Evolutionary conservation across 2,797 vertebrate genomes (phyloP), one percentile per base, ranked within the genome.

Genomic region (Pangasius mekongensis): DNA sequence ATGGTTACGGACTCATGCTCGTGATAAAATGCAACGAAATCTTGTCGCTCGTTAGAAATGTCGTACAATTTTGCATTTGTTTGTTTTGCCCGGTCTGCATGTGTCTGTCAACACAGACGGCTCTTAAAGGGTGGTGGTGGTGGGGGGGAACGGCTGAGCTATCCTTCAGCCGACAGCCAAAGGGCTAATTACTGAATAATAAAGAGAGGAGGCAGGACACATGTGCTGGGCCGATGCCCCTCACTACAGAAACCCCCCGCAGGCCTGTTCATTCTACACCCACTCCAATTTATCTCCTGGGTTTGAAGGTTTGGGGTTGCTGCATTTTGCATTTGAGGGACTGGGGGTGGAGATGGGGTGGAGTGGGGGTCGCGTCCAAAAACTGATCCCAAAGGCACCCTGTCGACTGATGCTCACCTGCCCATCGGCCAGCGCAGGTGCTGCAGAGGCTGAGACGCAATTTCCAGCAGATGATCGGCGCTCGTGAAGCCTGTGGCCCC

Each of bases 111-210:
- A 92, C 91, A 92, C 91, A 92, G 91, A 92, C 89, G 86, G 86
- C 89, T 87, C 86, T 91, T 71, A 52, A 89, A 86, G 84, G 86
- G 86, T 74, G 86, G 62, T 49, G 56, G 60, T 10, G 43, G 5
- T 33, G 62, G 71, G 33, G n/a, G 58, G 88, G 71, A 30, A 36
- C 9, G 52, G 80, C 74, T 67, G 49, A 83, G 90, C 91, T 93
- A 89, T 94, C 93, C 94, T 93, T 95, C 94, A 95, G 95, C 94
- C 80, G 90, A 91, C 95, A 94, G 92, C 92, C 91, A 92, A 94
- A 94, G 95, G 96, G 95, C 95, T 96, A 96, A 96, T 96, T 96
- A 96, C 95, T 89, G 95, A 95, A 96, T 96, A 95, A 95, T 96
- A 96, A 96, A 96, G 89, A 91, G 91, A 85, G 87, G 84, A 86